Base-by-base conservation (phyloP, 2,797 vertebrate species). In the Phylloscopus collybita region DNA sequence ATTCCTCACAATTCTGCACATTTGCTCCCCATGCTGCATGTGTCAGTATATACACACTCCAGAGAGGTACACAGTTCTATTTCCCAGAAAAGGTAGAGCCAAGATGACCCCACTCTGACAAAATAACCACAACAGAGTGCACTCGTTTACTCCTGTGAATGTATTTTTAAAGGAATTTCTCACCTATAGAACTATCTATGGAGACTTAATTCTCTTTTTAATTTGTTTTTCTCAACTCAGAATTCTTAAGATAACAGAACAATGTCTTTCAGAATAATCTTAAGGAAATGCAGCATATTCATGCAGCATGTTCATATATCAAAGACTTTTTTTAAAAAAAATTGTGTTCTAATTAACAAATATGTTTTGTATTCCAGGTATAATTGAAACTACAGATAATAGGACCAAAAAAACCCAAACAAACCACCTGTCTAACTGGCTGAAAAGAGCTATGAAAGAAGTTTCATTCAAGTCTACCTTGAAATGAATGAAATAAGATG, bases 31-130 rank as follows among this genome's bases (percentile, higher is more conserved):
- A 4, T 20, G n/a, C 16, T 51, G 38, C 30, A 12, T 27, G 8
- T 1, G 0, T 50, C 65, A 26, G 16, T 6, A 25, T 11, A 32
- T 4, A 27, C 1, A 2, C 25, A 7, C 15, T 49, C 10, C 19
- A 66, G 50, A 80, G 13, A 47, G 3, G 5, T 9, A 47, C 4
- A 1, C 3, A 19, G 5, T 36, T 42, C 22, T 7, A 7, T 60
- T 71, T 83, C 50, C 13, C 54, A 53, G 42, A 26, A 90, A 57
- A 66, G 4, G 12, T 13, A 61, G 21, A 65, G 66, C 34, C 6
- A 34, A 67, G 29, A 45, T 45, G 9, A 40, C 13, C 19, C 8
- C 23, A 27, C 15, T 5, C 26, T 54, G 49, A 49, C 6, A 67
- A 86, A 89, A 64, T 30, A 86, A 30, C 8, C 9, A 2, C 53